Percentiles rank a stretch among this genome's conserved stretches.
Evolutionary conservation across 2,888 invertebrate species (phyloP).

Genomic region (Drosophila diplacantha): DNA sequence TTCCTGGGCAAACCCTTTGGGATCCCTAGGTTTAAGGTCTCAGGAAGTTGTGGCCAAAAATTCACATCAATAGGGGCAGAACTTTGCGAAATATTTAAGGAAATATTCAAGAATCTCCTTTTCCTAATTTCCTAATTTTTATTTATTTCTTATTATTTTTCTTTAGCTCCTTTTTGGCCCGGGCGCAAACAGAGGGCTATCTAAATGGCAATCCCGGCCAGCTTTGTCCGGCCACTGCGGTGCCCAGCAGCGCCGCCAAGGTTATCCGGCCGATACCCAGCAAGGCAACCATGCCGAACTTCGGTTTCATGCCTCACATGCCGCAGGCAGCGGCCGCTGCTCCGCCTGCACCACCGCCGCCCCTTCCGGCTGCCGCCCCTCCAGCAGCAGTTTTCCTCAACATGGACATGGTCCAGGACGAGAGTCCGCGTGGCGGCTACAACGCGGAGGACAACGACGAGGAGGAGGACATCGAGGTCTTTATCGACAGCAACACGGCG

Average conservation of each 20-base stretch:
- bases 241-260: slow-evolving; percentile 56
- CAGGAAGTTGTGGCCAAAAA: neutral
- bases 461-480: slow-evolving; percentile 73
- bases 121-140: neutral
- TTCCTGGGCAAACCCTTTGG: neutral
- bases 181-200: slow-evolving; percentile 78
- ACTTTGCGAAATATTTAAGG: neutral
- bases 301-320: slow-evolving; percentile 75
- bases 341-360: slow-evolving; percentile 4
- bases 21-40: neutral
- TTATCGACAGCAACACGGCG: slow-evolving; percentile 71
- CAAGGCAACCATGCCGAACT: slow-evolving; percentile 75
- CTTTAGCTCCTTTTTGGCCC: slow-evolving; percentile 80
- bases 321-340: slow-evolving; percentile 19
- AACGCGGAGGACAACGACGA: slow-evolving; percentile 46
- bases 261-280: slow-evolving; percentile 81
- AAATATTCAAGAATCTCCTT: neutral
- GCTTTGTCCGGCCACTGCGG: slow-evolving; percentile 20
- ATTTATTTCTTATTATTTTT: neutral
- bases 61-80: neutral
- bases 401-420: slow-evolving; percentile 4
- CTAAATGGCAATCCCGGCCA: slow-evolving; percentile 50
- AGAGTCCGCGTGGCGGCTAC: slow-evolving; percentile 4
- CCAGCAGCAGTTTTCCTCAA: slow-evolving; percentile 1
- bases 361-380: slow-evolving; percentile 21